Percentiles rank a stretch among this genome's conserved stretches.
Conservation (phyloP, 2,888 invertebrate species). For the Conops quadrifasciatus region DNA sequence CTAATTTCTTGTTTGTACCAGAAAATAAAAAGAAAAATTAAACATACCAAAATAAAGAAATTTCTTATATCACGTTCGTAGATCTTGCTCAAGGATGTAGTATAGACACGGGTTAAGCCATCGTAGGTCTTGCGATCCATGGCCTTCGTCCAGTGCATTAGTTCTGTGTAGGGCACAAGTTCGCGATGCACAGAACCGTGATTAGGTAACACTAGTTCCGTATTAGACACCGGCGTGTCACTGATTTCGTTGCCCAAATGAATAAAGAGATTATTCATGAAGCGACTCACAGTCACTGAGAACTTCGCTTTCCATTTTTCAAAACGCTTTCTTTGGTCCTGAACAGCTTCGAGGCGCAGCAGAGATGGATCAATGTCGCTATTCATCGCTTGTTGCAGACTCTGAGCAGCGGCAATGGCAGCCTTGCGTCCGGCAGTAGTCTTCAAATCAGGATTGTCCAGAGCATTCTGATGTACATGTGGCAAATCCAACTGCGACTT, state of each 20-base stretch:
- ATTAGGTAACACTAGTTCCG: conserved; percentile 76
- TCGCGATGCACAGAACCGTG: conserved; percentile 85
- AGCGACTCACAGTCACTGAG: conserved; percentile 83
- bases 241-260: conserved; percentile 86
- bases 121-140: conserved; percentile 86
- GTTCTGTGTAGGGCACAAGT: conserved; percentile 84
- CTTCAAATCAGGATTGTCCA: conserved; percentile 78
- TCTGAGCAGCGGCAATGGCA: conserved; percentile 76
- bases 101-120: conserved; percentile 84
- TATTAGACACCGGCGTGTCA: conserved; percentile 64
- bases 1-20: background rate
- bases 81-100: conserved; percentile 82
- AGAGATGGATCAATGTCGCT: conserved; percentile 73
- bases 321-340: conserved; percentile 81
- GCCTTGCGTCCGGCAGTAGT: conserved; percentile 71
- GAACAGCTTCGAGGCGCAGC: conserved; percentile 76
- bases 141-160: conserved; percentile 91
- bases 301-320: conserved; percentile 82
- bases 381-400: conserved; percentile 78
- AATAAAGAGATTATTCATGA: conserved; percentile 93
- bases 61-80: conserved; percentile 83
- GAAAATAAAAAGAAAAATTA: background rate
- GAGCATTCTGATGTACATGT: conserved; percentile 71
- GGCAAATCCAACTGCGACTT: conserved; percentile 77
- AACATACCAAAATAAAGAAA: conserved; percentile 50